Evolutionary conservation across 2,888 invertebrate genomes (phyloP), one percentile per base, ranked within the genome.

Genomic region (Apotomis betuletana): DNA sequence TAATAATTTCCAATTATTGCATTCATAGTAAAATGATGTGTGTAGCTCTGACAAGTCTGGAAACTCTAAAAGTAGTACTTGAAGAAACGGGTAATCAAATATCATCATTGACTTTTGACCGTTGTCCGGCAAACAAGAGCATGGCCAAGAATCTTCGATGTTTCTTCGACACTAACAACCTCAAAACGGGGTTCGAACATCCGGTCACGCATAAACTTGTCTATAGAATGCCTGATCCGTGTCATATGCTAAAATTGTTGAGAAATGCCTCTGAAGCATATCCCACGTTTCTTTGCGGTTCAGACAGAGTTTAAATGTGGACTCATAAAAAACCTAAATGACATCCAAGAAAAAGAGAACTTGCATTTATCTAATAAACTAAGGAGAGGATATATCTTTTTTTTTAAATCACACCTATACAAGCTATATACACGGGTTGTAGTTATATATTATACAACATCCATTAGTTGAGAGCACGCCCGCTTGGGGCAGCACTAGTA

Each of bases 61-160:
- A 27, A 27, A 27, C 27, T 27, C 27, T 27, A 27, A 27, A 27
- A 8, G 27, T 55, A 15, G 46, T 54, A 44, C 69, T 65, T 49
- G 67, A 70, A 59, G 63, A 74, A 67, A 65, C 61, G 4, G 69
- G 74, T 36, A 52, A 67, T n/a, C 69, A 74, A 59, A 15, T 70
- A n/a, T 46, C 69, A 8, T 62, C 57, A 38, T 5, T 67, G 10
- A 74, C 74, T 9, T 74, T 62, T 36, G 70, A 74, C 27, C 67
- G 70, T 36, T 15, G 60, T 46, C 60, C 60, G 44, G 59, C 60
- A 57, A 57, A 68, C 13, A 13, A 60, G 3, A 8, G 5, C 9
- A 55, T 55, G 55, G 27, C 27, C 3, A 27, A 27, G 27, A 4
- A 55, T 6, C 10, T 55, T 9, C 36, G 55, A 27, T 55, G 55